Percentiles rank a stretch among this genome's conserved stretches.
These are phyloP conservation scores for Guaruba guarouba DNA, from an alignment of 2,113 vertebrate genomes.

Conservation along the genomic window DNA sequence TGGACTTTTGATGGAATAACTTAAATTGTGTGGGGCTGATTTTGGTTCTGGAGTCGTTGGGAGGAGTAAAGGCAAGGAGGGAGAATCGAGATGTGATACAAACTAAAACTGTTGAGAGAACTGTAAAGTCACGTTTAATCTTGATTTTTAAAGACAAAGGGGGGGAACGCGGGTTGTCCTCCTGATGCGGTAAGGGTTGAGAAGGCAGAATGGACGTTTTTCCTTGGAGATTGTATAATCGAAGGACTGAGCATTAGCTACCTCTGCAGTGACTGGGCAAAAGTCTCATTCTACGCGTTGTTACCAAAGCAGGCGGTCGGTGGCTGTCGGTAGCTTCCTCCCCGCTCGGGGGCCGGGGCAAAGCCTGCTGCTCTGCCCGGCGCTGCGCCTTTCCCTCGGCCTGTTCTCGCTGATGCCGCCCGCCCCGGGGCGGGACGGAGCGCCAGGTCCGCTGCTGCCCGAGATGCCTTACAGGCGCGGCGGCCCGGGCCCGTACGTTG, in stretches of 20 bases:
- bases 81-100: neutral
- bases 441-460: neutral
- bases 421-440: neutral
- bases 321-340: neutral
- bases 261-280: conserved; percentile 75
- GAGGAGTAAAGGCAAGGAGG: neutral
- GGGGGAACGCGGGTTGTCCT: neutral
- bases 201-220: conserved; percentile 44
- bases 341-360: neutral
- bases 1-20: neutral
- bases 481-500: neutral
- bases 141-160: neutral
- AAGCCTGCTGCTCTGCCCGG: neutral
- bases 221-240: conserved; percentile 52
- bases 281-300: conserved; percentile 58
- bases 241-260: conserved; percentile 74
- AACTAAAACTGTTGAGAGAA: neutral
- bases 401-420: neutral
- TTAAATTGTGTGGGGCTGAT: neutral
- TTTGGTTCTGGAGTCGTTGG: neutral
- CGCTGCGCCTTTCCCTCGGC: neutral
- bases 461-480: conserved; percentile 28
- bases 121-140: neutral
- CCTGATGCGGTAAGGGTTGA: neutral
- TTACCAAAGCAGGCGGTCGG: conserved; percentile 58